These are phyloP conservation scores for Vespertilio murinus DNA, from an alignment of 2,797 vertebrate species.

Conservation along the genomic window DNA sequence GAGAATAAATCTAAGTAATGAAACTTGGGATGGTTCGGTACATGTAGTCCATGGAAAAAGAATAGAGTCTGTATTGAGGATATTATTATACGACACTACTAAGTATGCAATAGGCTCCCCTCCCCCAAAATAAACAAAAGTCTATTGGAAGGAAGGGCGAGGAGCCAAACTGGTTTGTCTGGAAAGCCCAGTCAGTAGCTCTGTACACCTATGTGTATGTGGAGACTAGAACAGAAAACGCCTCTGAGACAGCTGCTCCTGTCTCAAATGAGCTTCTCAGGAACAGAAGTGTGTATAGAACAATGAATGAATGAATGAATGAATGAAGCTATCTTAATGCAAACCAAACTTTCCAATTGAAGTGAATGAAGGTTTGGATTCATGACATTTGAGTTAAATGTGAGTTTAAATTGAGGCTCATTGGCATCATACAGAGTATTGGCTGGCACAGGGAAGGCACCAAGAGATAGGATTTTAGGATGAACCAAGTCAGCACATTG, in stretches of 20 bases:
- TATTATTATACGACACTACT: neutral
- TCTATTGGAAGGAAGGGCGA: neutral
- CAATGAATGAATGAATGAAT: neutral
- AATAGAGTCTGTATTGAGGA: neutral
- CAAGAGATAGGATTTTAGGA: neutral
- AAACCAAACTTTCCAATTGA: neutral
- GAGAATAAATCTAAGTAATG: neutral
- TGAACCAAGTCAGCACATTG: neutral
- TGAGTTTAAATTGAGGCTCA: neutral
- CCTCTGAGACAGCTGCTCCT: neutral
- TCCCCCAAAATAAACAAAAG: neutral
- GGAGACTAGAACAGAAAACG: neutral
- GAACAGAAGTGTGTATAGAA: neutral
- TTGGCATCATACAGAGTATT: neutral
- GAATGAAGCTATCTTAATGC: neutral
- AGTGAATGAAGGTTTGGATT: neutral
- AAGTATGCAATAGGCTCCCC: neutral
- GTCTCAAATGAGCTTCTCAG: neutral
- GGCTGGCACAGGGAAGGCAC: neutral
- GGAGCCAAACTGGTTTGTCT: neutral
- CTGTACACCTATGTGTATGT: neutral
- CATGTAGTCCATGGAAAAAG: neutral
- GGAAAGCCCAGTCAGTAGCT: neutral
- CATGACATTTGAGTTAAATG: neutral
- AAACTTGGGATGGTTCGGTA: neutral